Percentiles rank a stretch among this genome's conserved stretches.
Evolutionary conservation across 2,113 vertebrate species (phyloP).

Genomic region (Rhodinocichla rosea): DNA sequence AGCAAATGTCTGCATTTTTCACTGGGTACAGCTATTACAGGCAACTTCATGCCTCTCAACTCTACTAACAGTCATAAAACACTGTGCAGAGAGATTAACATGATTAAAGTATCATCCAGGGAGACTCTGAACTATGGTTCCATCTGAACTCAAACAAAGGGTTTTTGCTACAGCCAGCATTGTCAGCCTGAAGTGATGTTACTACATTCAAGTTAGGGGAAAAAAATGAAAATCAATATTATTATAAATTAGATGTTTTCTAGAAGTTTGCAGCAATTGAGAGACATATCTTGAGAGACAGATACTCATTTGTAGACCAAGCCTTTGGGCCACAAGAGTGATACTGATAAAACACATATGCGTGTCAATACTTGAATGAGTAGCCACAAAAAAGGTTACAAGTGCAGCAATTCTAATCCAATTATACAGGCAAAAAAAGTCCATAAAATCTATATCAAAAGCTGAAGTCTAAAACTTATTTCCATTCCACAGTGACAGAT

Average conservation of each 20-base stretch:
- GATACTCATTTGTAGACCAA: not conserved
- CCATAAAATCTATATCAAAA: conserved; percentile 35
- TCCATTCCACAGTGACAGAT: conserved; percentile 11
- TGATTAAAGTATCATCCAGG: not conserved
- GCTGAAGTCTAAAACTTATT: conserved; percentile 13
- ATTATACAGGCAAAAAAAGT: not conserved
- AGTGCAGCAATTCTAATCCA: conserved; percentile 29
- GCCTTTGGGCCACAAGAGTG: not conserved
- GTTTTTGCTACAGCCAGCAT: not conserved
- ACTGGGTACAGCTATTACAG: not conserved
- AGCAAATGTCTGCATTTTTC: not conserved
- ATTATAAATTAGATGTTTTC: not conserved
- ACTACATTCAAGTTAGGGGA: not conserved
- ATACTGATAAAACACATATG: not conserved
- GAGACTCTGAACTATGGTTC: not conserved
- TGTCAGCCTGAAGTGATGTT: not conserved
- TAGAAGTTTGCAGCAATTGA: not conserved
- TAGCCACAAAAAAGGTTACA: conserved; percentile 31
- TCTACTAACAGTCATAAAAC: not conserved
- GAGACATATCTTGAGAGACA: not conserved
- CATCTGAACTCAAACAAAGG: not conserved
- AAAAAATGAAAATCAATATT: conserved; percentile 24
- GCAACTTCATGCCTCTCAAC: not conserved
- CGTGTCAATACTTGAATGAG: not conserved
- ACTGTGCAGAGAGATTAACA: not conserved